phyloP scores from a whole-genome alignment of 2,113 vertebrate species.

The Mormyrus iriodes region DNA sequence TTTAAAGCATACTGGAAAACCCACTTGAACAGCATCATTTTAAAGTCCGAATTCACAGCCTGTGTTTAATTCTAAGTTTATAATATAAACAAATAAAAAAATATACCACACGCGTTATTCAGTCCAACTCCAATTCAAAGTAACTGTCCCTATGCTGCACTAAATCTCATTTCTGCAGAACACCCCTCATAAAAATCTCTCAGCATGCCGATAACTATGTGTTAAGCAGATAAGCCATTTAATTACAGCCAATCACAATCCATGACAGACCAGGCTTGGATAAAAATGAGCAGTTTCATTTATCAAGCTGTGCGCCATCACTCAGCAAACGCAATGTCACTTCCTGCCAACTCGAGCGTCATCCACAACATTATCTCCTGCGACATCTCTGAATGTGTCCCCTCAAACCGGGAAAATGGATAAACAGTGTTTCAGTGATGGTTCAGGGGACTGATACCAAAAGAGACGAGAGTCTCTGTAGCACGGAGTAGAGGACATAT shows the following conservation, averaged over 20 bases:
- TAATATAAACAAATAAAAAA: not conserved
- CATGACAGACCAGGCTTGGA: not conserved
- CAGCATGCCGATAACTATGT: not conserved
- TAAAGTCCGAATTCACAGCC: not conserved
- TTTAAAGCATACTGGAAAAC: not conserved
- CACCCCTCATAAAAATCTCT: not conserved
- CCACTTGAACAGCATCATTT: not conserved
- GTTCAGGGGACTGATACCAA: not conserved
- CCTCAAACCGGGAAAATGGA: not conserved
- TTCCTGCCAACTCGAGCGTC: not conserved
- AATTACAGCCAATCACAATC: not conserved
- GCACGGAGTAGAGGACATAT: not conserved
- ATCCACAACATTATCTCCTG: not conserved
- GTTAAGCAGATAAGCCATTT: not conserved
- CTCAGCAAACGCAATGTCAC: not conserved
- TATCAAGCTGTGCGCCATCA: not conserved
- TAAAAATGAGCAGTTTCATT: not conserved
- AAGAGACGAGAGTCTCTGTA: not conserved
- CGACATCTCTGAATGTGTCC: not conserved
- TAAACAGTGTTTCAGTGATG: not conserved
- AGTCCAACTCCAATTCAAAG: not conserved
- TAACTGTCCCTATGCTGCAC: not conserved
- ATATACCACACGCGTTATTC: not conserved
- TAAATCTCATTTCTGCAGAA: not conserved
- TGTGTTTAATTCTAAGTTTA: not conserved